phyloP scores from a whole-genome alignment of 1,140 invertebrate species.

The Calliopsis andreniformis region DNA sequence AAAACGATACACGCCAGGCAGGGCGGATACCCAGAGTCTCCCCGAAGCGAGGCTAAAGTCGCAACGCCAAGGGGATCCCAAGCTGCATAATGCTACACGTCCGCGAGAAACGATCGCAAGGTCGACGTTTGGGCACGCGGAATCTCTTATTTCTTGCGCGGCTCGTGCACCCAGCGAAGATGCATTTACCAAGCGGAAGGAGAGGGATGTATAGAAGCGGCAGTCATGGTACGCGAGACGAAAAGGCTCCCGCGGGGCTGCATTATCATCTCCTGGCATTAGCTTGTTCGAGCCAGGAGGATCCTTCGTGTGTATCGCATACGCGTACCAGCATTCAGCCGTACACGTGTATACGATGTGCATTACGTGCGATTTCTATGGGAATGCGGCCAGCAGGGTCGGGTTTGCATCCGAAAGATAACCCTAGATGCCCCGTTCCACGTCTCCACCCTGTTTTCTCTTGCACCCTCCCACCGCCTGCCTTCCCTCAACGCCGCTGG shows the following conservation, averaged over 20 bases:
- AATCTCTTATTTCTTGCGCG: constrained; percentile 31
- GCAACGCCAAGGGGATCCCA: background rate
- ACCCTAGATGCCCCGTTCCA: constrained; percentile 43
- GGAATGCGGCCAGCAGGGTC: constrained; percentile 56
- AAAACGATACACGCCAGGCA: background rate
- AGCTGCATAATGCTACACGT: background rate
- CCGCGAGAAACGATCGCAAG: background rate
- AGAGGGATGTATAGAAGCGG: constrained; percentile 24
- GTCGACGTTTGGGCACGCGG: background rate
- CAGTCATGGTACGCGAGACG: constrained; percentile 47
- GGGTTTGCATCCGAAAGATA: constrained; percentile 69
- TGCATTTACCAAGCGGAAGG: constrained; percentile 25
- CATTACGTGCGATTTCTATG: constrained; percentile 70
- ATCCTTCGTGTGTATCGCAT: constrained; percentile 42
- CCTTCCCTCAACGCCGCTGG: background rate
- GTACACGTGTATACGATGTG: constrained; percentile 60
- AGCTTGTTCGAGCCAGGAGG: constrained; percentile 56
- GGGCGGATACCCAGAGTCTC: background rate
- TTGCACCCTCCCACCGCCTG: constrained; percentile 10
- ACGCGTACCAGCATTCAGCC: constrained; percentile 31
- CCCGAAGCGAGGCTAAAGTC: background rate
- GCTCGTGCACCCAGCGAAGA: background rate
- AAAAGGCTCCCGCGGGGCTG: constrained; percentile 64
- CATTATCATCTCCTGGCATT: constrained; percentile 69
- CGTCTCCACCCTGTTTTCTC: background rate